These are phyloP conservation scores for Canis aureus DNA, from an alignment of 2,113 vertebrate species.

Conservation along the genomic window DNA sequence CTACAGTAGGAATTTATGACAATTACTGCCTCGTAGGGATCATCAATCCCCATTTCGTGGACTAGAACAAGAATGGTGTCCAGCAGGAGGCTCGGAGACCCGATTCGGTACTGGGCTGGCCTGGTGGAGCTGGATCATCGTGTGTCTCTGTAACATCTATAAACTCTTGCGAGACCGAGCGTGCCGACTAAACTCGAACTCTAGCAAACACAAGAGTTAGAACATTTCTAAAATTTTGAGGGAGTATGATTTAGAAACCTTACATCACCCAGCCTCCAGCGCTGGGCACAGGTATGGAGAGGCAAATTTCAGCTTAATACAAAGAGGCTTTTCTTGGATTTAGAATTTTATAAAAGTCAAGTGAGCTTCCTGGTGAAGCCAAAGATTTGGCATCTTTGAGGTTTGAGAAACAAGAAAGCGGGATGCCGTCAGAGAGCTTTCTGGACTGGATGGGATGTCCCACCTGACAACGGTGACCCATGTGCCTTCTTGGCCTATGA, in stretches of 20 bases:
- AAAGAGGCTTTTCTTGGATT: neutral
- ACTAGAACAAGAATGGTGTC: accelerated
- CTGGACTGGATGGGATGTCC: accelerated
- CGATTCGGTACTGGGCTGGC: neutral
- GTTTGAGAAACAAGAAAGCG: neutral
- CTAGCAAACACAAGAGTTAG: neutral
- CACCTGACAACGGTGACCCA: accelerated
- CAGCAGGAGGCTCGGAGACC: accelerated
- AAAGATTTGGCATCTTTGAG: accelerated
- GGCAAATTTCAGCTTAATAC: neutral
- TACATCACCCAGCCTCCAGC: accelerated
- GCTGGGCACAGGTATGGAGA: neutral
- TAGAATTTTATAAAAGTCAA: neutral
- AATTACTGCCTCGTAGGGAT: neutral
- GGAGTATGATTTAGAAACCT: neutral
- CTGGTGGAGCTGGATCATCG: accelerated
- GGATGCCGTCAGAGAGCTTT: neutral
- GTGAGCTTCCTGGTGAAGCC: neutral
- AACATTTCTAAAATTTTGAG: neutral
- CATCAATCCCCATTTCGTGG: neutral
- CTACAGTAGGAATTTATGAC: neutral
- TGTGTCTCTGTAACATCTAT: accelerated
- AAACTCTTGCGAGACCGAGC: neutral
- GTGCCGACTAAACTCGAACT: neutral
- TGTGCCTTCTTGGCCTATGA: too few species aligned